Evolutionary conservation across 2,113 vertebrate species (phyloP).

Genomic region (Chaetodon trifascialis): DNA sequence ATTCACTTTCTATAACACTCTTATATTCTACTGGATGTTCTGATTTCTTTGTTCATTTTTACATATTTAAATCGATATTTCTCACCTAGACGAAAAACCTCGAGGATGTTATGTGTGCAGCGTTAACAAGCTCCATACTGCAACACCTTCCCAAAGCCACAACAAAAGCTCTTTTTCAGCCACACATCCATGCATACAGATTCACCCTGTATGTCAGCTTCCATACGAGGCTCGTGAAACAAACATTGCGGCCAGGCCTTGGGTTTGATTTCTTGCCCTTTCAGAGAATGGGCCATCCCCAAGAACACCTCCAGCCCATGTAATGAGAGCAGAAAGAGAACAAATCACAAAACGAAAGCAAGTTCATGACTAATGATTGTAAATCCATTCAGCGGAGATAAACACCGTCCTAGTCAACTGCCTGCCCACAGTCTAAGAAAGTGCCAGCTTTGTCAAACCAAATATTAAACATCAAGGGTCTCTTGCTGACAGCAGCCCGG

Average conservation of each 20-base stretch:
- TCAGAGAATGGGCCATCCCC: slow-evolving; percentile 23
- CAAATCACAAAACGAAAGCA: slow-evolving; percentile 55
- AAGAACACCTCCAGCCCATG: slow-evolving; percentile 49
- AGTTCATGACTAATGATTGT: slow-evolving; percentile 77
- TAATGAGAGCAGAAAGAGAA: slow-evolving; percentile 68
- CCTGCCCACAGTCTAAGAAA: slow-evolving; percentile 59
- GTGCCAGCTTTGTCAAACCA: slow-evolving; percentile 75
- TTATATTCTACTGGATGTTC: neutral
- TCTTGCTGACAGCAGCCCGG: slow-evolving; percentile 71
- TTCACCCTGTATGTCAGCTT: slow-evolving; percentile 8
- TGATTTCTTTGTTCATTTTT: neutral
- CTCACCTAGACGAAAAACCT: slow-evolving; percentile 10
- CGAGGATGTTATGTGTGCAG: slow-evolving; percentile 2
- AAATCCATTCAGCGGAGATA: slow-evolving; percentile 64
- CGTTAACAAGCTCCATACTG: slow-evolving; percentile 30
- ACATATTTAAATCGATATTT: neutral
- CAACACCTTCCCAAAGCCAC: neutral
- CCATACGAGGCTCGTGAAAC: slow-evolving; percentile 13
- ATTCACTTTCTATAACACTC: neutral
- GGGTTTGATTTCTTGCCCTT: slow-evolving; percentile 38
- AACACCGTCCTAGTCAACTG: slow-evolving; percentile 51
- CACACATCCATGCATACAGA: slow-evolving; percentile 35
- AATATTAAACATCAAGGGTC: slow-evolving; percentile 75
- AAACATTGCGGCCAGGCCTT: slow-evolving; percentile 13
- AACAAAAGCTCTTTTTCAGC: neutral